Percentiles rank a stretch among this genome's conserved stretches.
These are phyloP conservation scores for Ctenoplectra terminalis DNA, from an alignment of 1,140 invertebrate species.

Conservation along the genomic window DNA sequence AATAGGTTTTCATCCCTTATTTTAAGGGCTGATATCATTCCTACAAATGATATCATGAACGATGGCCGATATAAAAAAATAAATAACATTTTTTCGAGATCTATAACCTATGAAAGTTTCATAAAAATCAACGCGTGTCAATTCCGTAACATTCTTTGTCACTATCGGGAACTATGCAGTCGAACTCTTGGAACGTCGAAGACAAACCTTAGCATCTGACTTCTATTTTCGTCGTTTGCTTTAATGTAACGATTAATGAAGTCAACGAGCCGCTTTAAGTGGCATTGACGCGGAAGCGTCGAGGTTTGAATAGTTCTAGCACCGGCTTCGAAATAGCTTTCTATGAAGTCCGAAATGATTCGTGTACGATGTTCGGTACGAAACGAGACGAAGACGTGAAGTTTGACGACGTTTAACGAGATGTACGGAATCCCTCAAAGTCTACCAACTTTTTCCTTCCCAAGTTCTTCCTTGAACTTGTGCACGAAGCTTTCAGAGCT, in stretches of 20 bases:
- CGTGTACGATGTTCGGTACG: background rate
- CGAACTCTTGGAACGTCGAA: background rate
- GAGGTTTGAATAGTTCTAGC: slow-evolving; percentile 6
- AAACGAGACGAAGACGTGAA: background rate
- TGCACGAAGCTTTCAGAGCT: background rate
- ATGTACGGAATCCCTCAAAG: background rate
- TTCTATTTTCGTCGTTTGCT: slow-evolving; percentile 4
- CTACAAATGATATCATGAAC: too few relatives aligned
- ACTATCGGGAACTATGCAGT: background rate
- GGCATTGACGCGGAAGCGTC: slow-evolving; percentile 22
- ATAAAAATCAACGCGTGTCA: too few relatives aligned
- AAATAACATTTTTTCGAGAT: too few relatives aligned
- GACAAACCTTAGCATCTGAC: background rate
- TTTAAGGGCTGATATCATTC: too few relatives aligned
- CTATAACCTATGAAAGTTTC: too few relatives aligned
- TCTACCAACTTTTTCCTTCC: background rate
- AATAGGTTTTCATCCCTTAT: too few relatives aligned
- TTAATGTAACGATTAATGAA: slow-evolving; percentile 43
- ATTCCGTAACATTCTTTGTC: too few relatives aligned
- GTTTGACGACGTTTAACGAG: slow-evolving; percentile 25
- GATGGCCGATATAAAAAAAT: too few relatives aligned
- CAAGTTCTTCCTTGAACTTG: background rate
- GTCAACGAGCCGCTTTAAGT: slow-evolving; percentile 19
- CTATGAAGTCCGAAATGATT: slow-evolving; percentile 13
- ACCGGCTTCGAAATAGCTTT: background rate